Percentiles rank a stretch among this genome's conserved stretches.
Evolutionary conservation across 2,113 vertebrate genomes (phyloP).

Genomic region (Neodontobutis hainanensis): DNA sequence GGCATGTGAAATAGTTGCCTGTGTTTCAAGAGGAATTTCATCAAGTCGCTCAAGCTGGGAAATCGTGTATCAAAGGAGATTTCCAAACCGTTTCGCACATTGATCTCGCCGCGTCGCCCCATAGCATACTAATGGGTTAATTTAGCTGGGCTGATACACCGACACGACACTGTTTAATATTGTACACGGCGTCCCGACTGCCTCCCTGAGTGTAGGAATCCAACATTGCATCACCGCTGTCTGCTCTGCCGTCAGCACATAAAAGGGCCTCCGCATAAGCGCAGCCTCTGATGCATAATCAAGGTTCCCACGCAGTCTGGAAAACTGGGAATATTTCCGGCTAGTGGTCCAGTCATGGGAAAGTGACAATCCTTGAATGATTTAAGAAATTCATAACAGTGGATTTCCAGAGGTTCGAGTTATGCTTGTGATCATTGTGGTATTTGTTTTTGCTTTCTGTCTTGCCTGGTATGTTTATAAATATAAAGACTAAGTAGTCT

Average conservation of each 20-base stretch:
- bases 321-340: not conserved
- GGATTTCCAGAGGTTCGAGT: too few species aligned
- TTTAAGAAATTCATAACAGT: too few species aligned
- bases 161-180: conserved; percentile 71
- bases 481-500: too few species aligned
- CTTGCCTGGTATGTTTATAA: too few species aligned
- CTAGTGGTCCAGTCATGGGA: not conserved
- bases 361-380: not conserved
- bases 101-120: conserved; percentile 65
- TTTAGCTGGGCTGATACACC: conserved; percentile 69
- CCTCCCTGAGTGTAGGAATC: conserved; percentile 68
- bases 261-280: conserved; percentile 48
- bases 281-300: conserved; percentile 38
- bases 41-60: conserved; percentile 76
- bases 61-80: conserved; percentile 79
- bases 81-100: conserved; percentile 77
- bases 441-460: too few species aligned
- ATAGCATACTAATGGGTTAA: conserved; percentile 76
- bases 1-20: conserved; percentile 71
- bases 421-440: too few species aligned
- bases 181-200: conserved; percentile 59
- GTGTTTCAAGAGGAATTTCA: conserved; percentile 76
- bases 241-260: conserved; percentile 56
- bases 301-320: conserved; percentile 11
- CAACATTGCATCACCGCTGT: conserved; percentile 71